These are phyloP conservation scores for Spicauda simplicius DNA, from an alignment of 2,888 invertebrate species.

Conservation along the genomic window DNA sequence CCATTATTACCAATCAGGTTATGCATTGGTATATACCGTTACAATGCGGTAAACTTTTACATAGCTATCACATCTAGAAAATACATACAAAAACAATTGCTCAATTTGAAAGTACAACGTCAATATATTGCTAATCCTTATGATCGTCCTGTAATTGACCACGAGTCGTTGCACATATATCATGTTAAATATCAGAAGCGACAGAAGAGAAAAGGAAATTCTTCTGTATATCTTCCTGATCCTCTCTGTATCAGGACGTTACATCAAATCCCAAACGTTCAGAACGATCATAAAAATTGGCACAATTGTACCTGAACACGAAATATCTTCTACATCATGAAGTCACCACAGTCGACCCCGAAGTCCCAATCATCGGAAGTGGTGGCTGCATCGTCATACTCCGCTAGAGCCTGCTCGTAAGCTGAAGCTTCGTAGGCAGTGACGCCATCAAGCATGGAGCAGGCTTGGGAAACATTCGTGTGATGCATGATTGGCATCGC, in stretches of 20 bases:
- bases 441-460: conserved; percentile 82
- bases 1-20: too few species aligned
- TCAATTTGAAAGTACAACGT: conserved; percentile 4
- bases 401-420: conserved; percentile 86
- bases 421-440: conserved; percentile 86
- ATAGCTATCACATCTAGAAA: background rate
- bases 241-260: too few species aligned
- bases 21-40: too few species aligned
- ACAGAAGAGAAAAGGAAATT: too few species aligned
- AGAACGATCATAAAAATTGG: conserved; percentile 3
- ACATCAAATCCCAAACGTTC: background rate
- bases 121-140: background rate
- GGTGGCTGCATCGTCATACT: conserved; percentile 81
- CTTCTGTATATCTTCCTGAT: too few species aligned
- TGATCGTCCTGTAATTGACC: background rate
- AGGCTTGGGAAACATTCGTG: conserved; percentile 85
- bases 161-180: background rate
- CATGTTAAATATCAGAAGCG: background rate
- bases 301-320: conserved; percentile 16
- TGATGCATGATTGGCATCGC: conserved; percentile 87
- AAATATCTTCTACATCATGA: conserved; percentile 85
- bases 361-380: conserved; percentile 88
- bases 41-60: conserved; percentile 2
- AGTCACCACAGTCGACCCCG: conserved; percentile 89
- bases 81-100: conserved; percentile 13